Base-by-base conservation (phyloP, 2,888 invertebrate species). In the Beris morrisii region DNA sequence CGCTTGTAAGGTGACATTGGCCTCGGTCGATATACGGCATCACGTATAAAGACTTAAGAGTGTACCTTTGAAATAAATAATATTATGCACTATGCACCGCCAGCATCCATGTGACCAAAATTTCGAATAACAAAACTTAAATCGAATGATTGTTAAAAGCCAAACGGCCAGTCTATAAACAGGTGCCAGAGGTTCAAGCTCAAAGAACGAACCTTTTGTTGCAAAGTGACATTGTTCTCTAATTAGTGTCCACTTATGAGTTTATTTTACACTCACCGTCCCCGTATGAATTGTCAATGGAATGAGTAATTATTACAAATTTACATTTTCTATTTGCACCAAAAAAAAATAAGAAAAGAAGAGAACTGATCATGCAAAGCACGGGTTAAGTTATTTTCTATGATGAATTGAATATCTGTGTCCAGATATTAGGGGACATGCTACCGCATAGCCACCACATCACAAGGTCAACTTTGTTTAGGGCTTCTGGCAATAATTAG, bases 341-440 rank as follows among this genome's bases (percentile, higher is more conserved):
- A 59, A 38, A n/a, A 32, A 13, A 13, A n/a, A 43, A 13, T 11
- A 59, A n/a, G n/a, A n/a, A n/a, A n/a, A n/a, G n/a, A n/a, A n/a
- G n/a, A n/a, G n/a, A n/a, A 59, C 38, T 32, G 48, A 59, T 59
- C 32, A 15, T 48, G 48, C 7, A 11, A 32, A 59, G 48, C 48
- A 59, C 59, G 59, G 48, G 59, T 48, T 59, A 59, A 59, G 48
- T 59, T 59, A 59, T 59, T 59, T 32, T 59, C 30, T 31, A 31
- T 59, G 59, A 48, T 31, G 22, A 3, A 22, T 22, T 22, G 22
- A 22, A 1, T 22, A 22, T 22, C 22, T 22, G 22, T 22, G 22
- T 2, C 22, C 22, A 22, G 22, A 22, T 3, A 22, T 22, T 22
- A 22, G 22, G 22, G 22, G 22, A 3, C 22, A 22, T 22, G 22